phyloP scores from a whole-genome alignment of 1,140 invertebrate species.

The Dermatophagoides farinae region DNA sequence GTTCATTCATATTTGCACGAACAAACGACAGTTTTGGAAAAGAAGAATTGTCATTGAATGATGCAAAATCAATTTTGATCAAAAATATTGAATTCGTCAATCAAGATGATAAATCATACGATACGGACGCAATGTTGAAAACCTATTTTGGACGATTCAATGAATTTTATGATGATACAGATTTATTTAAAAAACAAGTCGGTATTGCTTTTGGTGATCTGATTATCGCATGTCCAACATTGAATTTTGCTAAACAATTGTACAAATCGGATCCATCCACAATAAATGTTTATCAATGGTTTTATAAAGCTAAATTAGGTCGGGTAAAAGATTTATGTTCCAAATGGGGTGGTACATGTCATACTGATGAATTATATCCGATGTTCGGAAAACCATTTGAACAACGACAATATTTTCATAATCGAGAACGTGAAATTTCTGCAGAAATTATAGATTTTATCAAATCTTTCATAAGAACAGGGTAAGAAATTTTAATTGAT shows the following conservation, averaged over 20 bases:
- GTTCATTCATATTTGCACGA: conserved; percentile 57
- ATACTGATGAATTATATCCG: conserved; percentile 85
- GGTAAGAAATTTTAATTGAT: neutral
- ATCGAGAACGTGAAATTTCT: conserved; percentile 5
- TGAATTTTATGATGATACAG: neutral
- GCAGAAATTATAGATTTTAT: neutral
- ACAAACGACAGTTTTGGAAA: neutral
- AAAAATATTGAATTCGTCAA: neutral
- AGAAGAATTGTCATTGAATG: neutral
- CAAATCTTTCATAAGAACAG: neutral
- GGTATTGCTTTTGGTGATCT: conserved; percentile 45
- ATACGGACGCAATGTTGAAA: neutral
- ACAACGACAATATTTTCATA: neutral
- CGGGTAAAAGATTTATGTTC: neutral
- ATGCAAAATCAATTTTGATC: neutral
- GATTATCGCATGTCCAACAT: conserved; percentile 60
- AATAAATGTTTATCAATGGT: conserved; percentile 7
- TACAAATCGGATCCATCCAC: neutral
- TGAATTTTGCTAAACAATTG: neutral
- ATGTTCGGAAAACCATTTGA: conserved; percentile 72
- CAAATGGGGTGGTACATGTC: conserved; percentile 76
- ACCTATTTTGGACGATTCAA: neutral
- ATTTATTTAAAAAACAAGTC: conserved; percentile 2
- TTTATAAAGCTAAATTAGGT: conserved; percentile 1
- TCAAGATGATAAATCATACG: neutral